Evolutionary conservation across 2,888 invertebrate genomes (phyloP).

Genomic region (Cantharis rufa): DNA sequence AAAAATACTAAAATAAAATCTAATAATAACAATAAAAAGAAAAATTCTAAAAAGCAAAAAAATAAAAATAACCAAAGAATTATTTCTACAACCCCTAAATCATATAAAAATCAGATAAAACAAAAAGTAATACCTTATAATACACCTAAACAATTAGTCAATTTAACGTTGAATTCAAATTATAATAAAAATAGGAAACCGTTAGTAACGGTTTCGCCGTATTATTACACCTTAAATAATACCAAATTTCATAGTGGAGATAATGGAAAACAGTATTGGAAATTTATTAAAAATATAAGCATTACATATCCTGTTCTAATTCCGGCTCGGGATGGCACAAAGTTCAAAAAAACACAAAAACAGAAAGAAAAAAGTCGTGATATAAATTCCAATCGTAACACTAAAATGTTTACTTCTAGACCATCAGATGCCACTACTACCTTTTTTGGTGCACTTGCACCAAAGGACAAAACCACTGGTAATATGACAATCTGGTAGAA

Average conservation of each 20-base stretch:
- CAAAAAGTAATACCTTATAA: conserved; percentile 42
- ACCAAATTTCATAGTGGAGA: conserved; percentile 47
- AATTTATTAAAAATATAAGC: conserved; percentile 53
- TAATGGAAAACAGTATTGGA: conserved; percentile 48
- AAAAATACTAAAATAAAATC: conserved; percentile 55
- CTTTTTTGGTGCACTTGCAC: conserved; percentile 28
- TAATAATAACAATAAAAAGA: conserved; percentile 62
- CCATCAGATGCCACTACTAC: conserved; percentile 41
- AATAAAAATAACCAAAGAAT: conserved; percentile 40
- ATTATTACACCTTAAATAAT: conserved; percentile 48
- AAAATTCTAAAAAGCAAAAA: conserved; percentile 56
- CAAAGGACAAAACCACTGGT: conserved; percentile 36
- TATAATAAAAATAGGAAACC: conserved; percentile 31
- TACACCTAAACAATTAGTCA: conserved; percentile 35
- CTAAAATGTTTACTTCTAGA: conserved; percentile 49
- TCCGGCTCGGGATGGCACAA: conserved; percentile 54
- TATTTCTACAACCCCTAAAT: conserved; percentile 35
- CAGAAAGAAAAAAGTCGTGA: conserved; percentile 56
- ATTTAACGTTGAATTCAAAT: conserved; percentile 35
- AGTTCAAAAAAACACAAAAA: conserved; percentile 52
- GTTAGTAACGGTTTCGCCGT: conserved; percentile 30
- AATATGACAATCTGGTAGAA: conserved; percentile 26
- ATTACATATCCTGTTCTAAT: conserved; percentile 73
- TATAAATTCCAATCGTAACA: conserved; percentile 53
- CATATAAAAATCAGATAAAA: conserved; percentile 38